Evolutionary conservation across 2,888 invertebrate species (phyloP), one percentile per base, ranked within the genome.

Genomic region (Amphipoea oculea): DNA sequence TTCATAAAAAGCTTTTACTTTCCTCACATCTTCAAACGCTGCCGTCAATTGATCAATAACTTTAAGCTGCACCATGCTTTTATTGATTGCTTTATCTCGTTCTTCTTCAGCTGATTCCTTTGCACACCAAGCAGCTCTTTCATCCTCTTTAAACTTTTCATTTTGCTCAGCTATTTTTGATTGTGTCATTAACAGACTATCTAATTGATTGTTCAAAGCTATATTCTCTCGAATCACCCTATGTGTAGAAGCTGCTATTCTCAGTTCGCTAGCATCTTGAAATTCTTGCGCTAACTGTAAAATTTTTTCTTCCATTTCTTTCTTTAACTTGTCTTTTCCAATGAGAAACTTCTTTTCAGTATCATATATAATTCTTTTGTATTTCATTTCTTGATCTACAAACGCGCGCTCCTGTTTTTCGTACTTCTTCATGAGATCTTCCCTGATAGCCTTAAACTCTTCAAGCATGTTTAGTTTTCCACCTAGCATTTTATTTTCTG

Each of bases 191-290:
- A 98, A 95, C 92, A 98, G 97, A 65, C 94, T 95, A 88, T 98
- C 98, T 45, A 98, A 95, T 95, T 99, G 98, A 91, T 98, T 98
- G 92, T 98, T 98, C 6, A 99, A 96, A 0, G 98, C 98, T 79
- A 98, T 98, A 92, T 99, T 99, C 96, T 99, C 99, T 83, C 98
- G 97, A 40, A 99, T 98, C 0, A 99, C 98, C 79, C 98, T 97
- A 86, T 99, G 98, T 0, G 99, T 99, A 2, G 99, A 98, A n/a
- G 99, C 98, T 0, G 99, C 99, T 92, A 99, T 98, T 79, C 99
- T 98, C 76, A 98, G 96, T 92, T 99, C 98, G 71, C 98, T 99
- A 5, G 98, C 98, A 90, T 98, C 98, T 89, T 98, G 98, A 91
- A 99, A 99, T 91, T 98, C 98, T 88, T 98, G 98, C 0, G 99